phyloP scores from a whole-genome alignment of 2,797 vertebrate species.

The Perodicticus potto region DNA sequence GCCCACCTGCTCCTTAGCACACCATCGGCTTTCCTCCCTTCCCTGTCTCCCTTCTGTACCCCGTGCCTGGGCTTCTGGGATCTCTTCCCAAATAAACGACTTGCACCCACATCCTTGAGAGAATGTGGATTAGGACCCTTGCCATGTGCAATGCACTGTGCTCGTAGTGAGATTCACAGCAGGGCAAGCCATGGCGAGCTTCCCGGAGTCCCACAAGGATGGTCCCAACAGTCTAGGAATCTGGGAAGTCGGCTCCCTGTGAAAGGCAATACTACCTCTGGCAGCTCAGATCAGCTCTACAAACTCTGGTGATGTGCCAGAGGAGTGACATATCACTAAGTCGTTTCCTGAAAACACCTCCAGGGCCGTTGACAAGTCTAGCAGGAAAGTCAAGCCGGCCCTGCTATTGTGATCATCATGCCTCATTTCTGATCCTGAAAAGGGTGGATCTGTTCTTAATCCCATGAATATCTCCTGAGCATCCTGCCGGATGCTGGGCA shows the following conservation, averaged over 20 bases:
- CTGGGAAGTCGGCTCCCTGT: conserved; percentile 29
- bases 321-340: neutral
- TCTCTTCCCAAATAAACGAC: neutral
- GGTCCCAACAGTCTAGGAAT: neutral
- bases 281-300: neutral
- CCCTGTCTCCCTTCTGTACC: neutral
- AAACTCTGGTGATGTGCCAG: neutral
- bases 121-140: neutral
- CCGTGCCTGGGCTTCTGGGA: neutral
- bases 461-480: neutral
- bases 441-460: neutral
- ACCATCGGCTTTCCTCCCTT: neutral
- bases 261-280: neutral
- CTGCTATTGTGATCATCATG: neutral
- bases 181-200: neutral
- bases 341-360: conserved; percentile 57
- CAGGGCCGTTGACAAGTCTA: conserved; percentile 26
- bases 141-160: neutral
- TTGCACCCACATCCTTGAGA: conserved; percentile 28
- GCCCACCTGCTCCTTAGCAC: neutral
- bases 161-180: neutral
- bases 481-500: neutral
- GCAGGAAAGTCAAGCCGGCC: conserved; percentile 15
- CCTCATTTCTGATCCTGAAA: conserved; percentile 39
- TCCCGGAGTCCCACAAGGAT: conserved; percentile 44